Base-by-base conservation (phyloP, 2,797 vertebrate genomes). In the Spinibarbus caldwelli region DNA sequence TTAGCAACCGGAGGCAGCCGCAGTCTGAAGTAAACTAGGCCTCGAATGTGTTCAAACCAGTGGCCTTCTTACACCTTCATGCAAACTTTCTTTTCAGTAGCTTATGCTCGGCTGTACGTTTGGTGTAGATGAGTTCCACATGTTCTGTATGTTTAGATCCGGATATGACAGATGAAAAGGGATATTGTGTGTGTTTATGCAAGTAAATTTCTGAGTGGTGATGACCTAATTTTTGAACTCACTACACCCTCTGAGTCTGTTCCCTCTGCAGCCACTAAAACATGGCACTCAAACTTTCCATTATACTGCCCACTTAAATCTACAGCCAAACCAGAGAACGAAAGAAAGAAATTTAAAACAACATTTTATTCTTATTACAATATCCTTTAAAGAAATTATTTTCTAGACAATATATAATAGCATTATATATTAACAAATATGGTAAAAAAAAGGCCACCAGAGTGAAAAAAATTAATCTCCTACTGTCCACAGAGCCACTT, bases 1-100 rank as follows among this genome's bases (percentile, higher is more conserved):
- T 90, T 89, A 93, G 94, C 93, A 96, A 95, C 94, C 89, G 90
- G 92, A 94, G 88, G 87, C 89, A 92, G 91, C 89, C 76, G 3
- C 52, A 84, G 81, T 88, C 91, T 89, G 72, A 88, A 84, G 31
- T 34, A 72, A 79, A 57, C 45, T 64, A 34, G 85, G 57, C 52
- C 71, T 85, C 15, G 23, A 73, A 76, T 41, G 0, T 73, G 77
- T 83, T 85, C 57, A 78, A 72, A 43, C 75, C 68, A 47, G 29
- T 73, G 26, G 29, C 62, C 64, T 54, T 78, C 78, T 68, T 86
- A 15, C n/a, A 21, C 66, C 19, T 76, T 31, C 26, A 54, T 36
- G 45, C 70, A 12, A 9, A 49, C 12, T 31, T 66, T 34, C 21
- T 52, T 62, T 64, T 76, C 62, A 36, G 19, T 45, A 36, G 54